These are phyloP conservation scores for Drosophila histrio DNA, from an alignment of 2,888 invertebrate genomes.

Conservation along the genomic window DNA sequence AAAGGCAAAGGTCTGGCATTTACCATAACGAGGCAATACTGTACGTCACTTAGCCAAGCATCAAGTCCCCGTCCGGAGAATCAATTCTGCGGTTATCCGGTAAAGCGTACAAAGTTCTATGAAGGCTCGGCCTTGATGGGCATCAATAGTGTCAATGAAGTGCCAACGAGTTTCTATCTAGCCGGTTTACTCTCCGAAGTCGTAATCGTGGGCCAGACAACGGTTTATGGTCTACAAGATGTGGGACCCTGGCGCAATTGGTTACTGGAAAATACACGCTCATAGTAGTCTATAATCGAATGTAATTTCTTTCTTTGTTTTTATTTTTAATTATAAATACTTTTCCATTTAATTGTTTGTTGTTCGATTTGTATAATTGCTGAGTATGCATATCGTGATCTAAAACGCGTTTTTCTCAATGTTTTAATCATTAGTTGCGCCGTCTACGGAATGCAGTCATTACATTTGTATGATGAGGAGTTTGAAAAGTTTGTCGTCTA, in stretches of 20 bases:
- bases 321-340: not conserved
- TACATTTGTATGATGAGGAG: not conserved
- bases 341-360: constrained; percentile 1
- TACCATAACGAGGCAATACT: constrained; percentile 33
- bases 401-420: constrained; percentile 51
- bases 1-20: constrained; percentile 48
- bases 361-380: not conserved
- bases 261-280: constrained; percentile 35
- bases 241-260: constrained; percentile 40
- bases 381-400: constrained; percentile 8
- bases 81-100: constrained; percentile 56
- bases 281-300: not conserved
- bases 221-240: constrained; percentile 44
- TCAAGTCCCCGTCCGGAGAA: constrained; percentile 30
- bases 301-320: not conserved
- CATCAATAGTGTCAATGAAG: constrained; percentile 38
- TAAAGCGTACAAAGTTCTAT: constrained; percentile 31
- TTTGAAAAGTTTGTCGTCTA: constrained; percentile 2
- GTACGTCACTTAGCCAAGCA: constrained; percentile 14
- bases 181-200: constrained; percentile 39
- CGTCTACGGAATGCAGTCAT: not conserved
- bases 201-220: not conserved
- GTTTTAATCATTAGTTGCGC: constrained; percentile 12
- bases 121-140: constrained; percentile 46
- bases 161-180: constrained; percentile 53